These are phyloP conservation scores for Abrostola tripartita DNA, from an alignment of 2,888 invertebrate genomes.

Conservation along the genomic window DNA sequence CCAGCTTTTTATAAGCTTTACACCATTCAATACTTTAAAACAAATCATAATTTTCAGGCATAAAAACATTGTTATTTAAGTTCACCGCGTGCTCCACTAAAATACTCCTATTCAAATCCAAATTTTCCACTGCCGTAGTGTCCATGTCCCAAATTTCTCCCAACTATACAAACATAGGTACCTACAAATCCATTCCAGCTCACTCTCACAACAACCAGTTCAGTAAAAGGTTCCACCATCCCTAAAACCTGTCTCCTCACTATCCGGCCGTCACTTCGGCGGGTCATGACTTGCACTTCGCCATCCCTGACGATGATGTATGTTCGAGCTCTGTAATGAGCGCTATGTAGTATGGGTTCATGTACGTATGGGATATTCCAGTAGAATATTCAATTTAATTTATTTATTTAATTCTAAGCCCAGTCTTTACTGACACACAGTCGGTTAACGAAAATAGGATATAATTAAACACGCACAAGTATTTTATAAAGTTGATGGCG, in stretches of 20 bases:
- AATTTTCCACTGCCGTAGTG: too few species aligned
- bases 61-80: too few species aligned
- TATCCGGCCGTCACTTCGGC: conserved; percentile 39
- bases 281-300: conserved; percentile 72
- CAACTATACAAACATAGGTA: neutral
- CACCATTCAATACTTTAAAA: too few species aligned
- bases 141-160: neutral
- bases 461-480: too few species aligned
- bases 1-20: too few species aligned
- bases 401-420: too few species aligned
- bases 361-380: conserved; percentile 27
- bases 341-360: conserved; percentile 44
- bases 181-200: neutral
- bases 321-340: conserved; percentile 75
- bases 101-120: too few species aligned
- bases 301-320: conserved; percentile 76
- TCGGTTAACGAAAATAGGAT: too few species aligned
- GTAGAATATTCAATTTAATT: neutral
- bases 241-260: conserved; percentile 62
- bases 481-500: too few species aligned
- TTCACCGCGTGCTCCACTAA: too few species aligned
- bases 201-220: neutral
- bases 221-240: conserved; percentile 23
- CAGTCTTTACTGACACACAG: too few species aligned
- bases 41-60: too few species aligned